A percentile compares a stretch with the other conserved stretches of the same genome.
Conservation (phyloP, 2,888 invertebrate genomes). For the Corbicula japonica region DNA sequence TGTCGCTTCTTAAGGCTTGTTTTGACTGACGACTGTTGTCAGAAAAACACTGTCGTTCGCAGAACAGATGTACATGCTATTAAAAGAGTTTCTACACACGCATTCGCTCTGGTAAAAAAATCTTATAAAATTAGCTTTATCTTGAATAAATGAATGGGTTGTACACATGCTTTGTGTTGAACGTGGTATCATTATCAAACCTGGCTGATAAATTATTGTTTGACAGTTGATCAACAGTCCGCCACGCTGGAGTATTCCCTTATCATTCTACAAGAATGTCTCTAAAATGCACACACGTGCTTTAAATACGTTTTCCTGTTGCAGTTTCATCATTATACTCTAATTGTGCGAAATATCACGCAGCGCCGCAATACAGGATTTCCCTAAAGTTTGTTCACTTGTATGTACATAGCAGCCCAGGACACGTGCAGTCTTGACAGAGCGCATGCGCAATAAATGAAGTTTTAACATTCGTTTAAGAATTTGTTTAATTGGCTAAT, state of each 20-base stretch:
- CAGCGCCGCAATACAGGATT: neutral
- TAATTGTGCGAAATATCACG: constrained; percentile 55
- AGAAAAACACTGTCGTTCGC: no score
- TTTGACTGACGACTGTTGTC: no score
- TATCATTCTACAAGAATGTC: constrained; percentile 59
- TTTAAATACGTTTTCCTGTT: constrained; percentile 33
- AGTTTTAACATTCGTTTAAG: neutral
- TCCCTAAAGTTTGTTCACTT: neutral
- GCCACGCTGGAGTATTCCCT: constrained; percentile 27
- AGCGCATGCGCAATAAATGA: constrained; percentile 28
- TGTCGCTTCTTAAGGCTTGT: no score
- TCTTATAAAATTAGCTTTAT: no score
- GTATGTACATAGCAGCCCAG: constrained; percentile 9
- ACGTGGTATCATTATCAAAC: neutral
- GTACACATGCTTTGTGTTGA: neutral
- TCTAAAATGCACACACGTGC: constrained; percentile 49
- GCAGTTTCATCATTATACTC: constrained; percentile 54
- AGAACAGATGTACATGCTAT: no score
- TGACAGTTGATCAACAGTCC: constrained; percentile 40
- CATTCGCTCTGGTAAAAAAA: no score
- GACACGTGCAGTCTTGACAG: neutral
- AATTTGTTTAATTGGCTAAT: constrained; percentile 51
- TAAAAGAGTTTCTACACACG: no score
- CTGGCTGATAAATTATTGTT: constrained; percentile 30
- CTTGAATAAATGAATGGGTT: no score